Conservation (phyloP, 1,140 invertebrate species). For the Chrysopa pallens region DNA sequence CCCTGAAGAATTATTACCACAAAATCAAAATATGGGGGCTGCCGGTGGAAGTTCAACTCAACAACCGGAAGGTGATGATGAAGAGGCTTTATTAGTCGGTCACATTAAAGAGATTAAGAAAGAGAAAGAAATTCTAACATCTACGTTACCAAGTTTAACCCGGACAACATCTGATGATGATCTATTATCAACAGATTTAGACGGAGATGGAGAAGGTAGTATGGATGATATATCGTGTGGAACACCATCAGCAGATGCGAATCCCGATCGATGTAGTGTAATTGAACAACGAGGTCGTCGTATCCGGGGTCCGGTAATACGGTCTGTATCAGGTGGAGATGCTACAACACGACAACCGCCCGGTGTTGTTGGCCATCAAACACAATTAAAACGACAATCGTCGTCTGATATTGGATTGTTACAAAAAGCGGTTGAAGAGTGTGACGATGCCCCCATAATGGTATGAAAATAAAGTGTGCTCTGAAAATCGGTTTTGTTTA, state of each 20-base stretch:
- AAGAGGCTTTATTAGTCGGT: constrained; percentile 47
- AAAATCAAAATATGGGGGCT: constrained; percentile 17
- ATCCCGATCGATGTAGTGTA: not conserved
- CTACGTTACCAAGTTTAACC: constrained; percentile 55
- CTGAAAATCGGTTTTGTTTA: too few relatives aligned
- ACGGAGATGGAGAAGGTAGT: constrained; percentile 42
- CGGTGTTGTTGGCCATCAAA: constrained; percentile 1
- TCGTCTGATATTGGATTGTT: constrained; percentile 17
- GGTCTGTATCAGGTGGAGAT: constrained; percentile 17
- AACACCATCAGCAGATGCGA: constrained; percentile 10
- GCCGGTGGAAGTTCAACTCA: constrained; percentile 11
- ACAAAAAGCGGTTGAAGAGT: constrained; percentile 15
- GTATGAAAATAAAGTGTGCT: constrained; percentile 9
- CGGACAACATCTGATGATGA: constrained; percentile 73
- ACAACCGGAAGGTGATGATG: constrained; percentile 28
- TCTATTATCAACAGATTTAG: constrained; percentile 51
- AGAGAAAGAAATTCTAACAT: constrained; percentile 66
- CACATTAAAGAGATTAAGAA: constrained; percentile 59
- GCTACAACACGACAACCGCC: not conserved
- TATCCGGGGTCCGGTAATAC: constrained; percentile 11
- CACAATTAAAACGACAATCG: constrained; percentile 17
- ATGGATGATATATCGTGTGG: constrained; percentile 34
- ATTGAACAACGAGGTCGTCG: not conserved
- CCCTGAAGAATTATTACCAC: constrained; percentile 35
- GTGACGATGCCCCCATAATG: constrained; percentile 22